phyloP scores from a whole-genome alignment of 2,113 vertebrate species.

The Meleagris gallopavo region DNA sequence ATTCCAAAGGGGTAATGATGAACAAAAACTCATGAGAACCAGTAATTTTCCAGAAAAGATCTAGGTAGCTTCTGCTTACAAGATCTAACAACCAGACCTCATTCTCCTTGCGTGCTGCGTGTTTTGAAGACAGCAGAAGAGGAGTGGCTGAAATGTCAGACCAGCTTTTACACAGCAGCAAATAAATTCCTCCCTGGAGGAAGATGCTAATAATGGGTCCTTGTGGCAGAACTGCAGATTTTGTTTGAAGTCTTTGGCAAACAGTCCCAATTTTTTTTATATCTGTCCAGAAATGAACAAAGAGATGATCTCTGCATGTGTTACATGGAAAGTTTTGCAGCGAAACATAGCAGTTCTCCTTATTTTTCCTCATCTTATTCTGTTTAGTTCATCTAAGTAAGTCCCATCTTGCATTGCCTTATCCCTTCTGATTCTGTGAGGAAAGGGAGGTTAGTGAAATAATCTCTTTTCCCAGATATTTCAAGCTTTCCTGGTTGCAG shows the following conservation, averaged over 20 bases:
- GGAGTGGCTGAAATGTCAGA: constrained; percentile 14
- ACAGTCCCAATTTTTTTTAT: background rate
- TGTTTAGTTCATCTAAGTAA: background rate
- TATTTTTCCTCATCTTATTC: background rate
- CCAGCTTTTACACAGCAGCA: constrained; percentile 21
- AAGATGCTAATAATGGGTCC: constrained; percentile 34
- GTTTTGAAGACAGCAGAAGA: background rate
- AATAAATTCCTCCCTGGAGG: constrained; percentile 22
- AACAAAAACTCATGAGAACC: background rate
- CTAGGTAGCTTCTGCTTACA: background rate
- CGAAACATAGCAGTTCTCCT: background rate
- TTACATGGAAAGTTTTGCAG: background rate
- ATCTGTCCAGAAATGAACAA: background rate
- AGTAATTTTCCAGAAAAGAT: constrained; percentile 10
- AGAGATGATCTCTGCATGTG: background rate
- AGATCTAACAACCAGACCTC: background rate
- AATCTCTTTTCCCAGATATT: background rate
- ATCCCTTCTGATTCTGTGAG: background rate
- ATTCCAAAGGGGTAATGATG: background rate
- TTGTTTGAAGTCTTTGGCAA: constrained; percentile 25
- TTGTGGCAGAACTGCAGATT: background rate
- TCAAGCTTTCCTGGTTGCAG: background rate
- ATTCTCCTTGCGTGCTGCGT: background rate
- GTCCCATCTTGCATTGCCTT: background rate
- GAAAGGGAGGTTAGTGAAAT: background rate